phyloP scores from a whole-genome alignment of 2,113 vertebrate genomes.

The Gulo gulo region DNA sequence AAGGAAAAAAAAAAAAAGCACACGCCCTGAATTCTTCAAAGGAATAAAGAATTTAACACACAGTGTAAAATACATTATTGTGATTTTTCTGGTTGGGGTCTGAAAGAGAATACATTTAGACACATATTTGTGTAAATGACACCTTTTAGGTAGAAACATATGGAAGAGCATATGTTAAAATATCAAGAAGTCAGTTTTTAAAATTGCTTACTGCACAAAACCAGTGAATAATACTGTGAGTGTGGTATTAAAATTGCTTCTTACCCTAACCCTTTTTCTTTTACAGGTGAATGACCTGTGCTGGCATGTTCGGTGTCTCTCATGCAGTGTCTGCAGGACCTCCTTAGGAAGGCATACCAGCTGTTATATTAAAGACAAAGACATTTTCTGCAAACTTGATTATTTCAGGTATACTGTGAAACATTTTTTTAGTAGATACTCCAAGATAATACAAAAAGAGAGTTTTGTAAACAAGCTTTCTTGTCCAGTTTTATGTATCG shows the following conservation, averaged over 20 bases:
- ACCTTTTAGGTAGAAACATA: neutral
- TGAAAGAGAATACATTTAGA: neutral
- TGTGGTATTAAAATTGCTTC: neutral
- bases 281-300: conserved; percentile 96
- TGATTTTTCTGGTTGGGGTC: neutral
- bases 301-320: conserved; percentile 98
- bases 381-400: conserved; percentile 99
- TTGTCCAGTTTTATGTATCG: neutral
- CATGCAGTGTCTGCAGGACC: conserved; percentile 96
- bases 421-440: neutral
- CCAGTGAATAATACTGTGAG: neutral
- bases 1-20: neutral
- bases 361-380: conserved; percentile 99
- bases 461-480: neutral
- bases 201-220: neutral
- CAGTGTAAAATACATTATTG: neutral
- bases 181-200: neutral
- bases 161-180: neutral
- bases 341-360: conserved; percentile 95
- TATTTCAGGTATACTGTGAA: conserved; percentile 92
- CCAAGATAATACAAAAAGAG: neutral
- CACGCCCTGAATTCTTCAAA: neutral
- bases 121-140: neutral
- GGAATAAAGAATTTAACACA: neutral
- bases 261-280: neutral